These are phyloP conservation scores for Tonatia bakeri DNA, from an alignment of 2,113 vertebrate species.

Conservation along the genomic window DNA sequence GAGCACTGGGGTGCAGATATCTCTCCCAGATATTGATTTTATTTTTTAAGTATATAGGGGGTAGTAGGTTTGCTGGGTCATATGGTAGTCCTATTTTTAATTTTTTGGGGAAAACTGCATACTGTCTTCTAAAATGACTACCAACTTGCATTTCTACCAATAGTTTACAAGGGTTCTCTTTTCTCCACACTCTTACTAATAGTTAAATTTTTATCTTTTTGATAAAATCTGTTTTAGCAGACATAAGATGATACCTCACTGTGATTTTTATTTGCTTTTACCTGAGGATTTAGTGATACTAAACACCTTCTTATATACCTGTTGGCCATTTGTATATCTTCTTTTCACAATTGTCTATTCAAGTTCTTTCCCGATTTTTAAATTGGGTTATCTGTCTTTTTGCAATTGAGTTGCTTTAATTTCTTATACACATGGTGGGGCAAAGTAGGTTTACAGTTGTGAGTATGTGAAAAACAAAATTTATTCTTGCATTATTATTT, in stretches of 20 bases:
- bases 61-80: neutral
- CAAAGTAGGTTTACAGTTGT: too few species aligned
- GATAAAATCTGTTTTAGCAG: neutral
- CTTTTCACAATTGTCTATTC: too few species aligned
- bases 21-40: neutral
- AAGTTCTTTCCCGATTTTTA: too few species aligned
- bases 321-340: too few species aligned
- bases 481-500: too few species aligned
- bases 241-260: neutral
- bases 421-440: too few species aligned
- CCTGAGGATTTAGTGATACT: neutral
- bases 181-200: neutral
- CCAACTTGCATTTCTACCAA: neutral
- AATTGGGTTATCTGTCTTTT: too few species aligned
- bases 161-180: neutral
- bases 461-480: too few species aligned
- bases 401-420: too few species aligned
- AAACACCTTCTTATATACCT: neutral
- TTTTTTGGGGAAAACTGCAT: neutral
- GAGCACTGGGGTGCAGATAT: neutral
- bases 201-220: neutral
- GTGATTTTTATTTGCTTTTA: neutral
- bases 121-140: neutral
- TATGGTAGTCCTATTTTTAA: neutral
- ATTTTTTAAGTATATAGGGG: neutral